phyloP scores from a whole-genome alignment of 1,140 invertebrate genomes.

The Pseudachorutes palmiensis region DNA sequence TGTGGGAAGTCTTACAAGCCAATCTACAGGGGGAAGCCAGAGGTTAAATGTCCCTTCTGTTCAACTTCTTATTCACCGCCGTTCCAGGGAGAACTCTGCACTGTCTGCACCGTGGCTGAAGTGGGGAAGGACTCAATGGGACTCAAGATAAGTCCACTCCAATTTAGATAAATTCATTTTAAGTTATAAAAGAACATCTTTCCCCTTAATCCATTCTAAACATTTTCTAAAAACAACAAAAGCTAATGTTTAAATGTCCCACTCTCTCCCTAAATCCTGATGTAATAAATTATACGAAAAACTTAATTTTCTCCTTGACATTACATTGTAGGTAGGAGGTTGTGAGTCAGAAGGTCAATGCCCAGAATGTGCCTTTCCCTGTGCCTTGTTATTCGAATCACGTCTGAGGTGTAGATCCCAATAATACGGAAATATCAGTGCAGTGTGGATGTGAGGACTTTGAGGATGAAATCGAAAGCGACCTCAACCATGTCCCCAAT shows the following conservation, averaged over 20 bases:
- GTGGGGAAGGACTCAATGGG: slow-evolving; percentile 85
- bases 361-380: too few relatives aligned
- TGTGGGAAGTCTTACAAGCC: slow-evolving; percentile 87
- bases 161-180: slow-evolving; percentile 50
- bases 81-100: slow-evolving; percentile 77
- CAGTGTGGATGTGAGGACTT: too few relatives aligned
- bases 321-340: background rate
- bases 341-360: background rate
- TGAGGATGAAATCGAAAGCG: too few relatives aligned
- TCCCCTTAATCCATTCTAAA: background rate
- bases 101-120: slow-evolving; percentile 76
- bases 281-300: background rate
- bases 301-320: background rate
- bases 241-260: background rate
- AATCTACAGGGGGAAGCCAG: slow-evolving; percentile 90
- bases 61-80: slow-evolving; percentile 79
- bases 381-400: too few relatives aligned
- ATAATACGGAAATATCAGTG: too few relatives aligned
- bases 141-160: slow-evolving; percentile 67
- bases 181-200: background rate
- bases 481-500: too few relatives aligned
- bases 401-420: too few relatives aligned
- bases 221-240: background rate
- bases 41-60: slow-evolving; percentile 89
- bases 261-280: too few relatives aligned